Base-by-base conservation (phyloP, 2,888 invertebrate genomes). In the Sylvicola fuscatus region DNA sequence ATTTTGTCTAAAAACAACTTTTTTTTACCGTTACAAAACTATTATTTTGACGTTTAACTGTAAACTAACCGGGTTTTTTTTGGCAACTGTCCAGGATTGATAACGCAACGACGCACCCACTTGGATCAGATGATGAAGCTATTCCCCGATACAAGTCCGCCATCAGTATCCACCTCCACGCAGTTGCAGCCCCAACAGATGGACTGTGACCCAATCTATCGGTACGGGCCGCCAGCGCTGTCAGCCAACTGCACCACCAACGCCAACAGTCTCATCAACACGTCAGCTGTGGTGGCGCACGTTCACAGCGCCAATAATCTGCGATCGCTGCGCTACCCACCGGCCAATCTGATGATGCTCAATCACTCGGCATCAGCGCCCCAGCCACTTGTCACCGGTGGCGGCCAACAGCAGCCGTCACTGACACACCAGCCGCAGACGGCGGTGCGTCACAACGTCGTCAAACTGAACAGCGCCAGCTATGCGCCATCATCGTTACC, bases 291-390 rank as follows among this genome's bases (percentile, higher is more conserved):
- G n/a, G 15, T 35, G 17, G 30, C 30, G n/a, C 17, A 34, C 38
- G 41, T 36, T 42, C 28, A 39, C 40, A 35, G 38, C 41, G 39
- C 21, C 21, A 21, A 21, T 8, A 21, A 21, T 8, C 4, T 21
- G 21, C 4, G 21, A 21, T 6, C 21, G 21, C 8, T 21, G 21
- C 21, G 21, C 21, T 21, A 21, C 8, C 21, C 21, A 21, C 21
- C 21, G 21, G 21, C 21, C 72, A 76, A 45, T 84, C 83, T 77
- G 82, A 84, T 49, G 84, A 83, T 64, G 77, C 78, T 54, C 71
- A 73, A 43, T 72, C 74, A 37, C 65, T 63, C 40, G 61, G 62
- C 32, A 49, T 54, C 39, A 48, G 42, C 34, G 45, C 45, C 29
- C 49, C 44, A 38, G 43, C 39, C 58, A 60, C 28, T 44, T 51